These are phyloP conservation scores for Allolobophora icterica DNA, from an alignment of 2,888 invertebrate species.

Conservation along the genomic window DNA sequence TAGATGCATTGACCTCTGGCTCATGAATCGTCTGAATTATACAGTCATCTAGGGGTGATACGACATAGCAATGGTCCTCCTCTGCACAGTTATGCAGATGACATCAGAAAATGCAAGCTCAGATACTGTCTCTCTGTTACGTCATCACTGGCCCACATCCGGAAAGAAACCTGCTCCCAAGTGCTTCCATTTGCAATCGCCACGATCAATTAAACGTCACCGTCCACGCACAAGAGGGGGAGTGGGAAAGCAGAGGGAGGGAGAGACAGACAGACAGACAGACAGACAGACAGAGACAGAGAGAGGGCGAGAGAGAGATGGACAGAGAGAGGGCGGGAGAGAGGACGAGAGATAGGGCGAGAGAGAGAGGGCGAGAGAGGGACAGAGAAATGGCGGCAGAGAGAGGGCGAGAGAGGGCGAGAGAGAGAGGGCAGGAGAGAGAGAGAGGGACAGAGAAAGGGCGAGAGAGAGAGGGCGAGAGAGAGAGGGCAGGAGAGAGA, in stretches of 20 bases:
- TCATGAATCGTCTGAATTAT: not conserved
- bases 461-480: no score
- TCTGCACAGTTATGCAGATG: not conserved
- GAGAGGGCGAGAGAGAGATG: not conserved
- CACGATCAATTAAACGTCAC: not conserved
- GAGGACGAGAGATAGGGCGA: not conserved
- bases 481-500: no score
- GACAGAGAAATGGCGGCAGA: not conserved
- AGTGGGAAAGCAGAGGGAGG: not conserved
- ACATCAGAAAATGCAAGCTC: not conserved
- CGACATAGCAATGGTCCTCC: no score
- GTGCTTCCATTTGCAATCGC: constrained; percentile 12
- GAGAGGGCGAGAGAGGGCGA: no score
- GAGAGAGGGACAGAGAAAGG: no score
- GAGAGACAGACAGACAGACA: not conserved
- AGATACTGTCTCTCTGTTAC: not conserved
- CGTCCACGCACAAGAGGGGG: not conserved
- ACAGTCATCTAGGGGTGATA: not conserved
- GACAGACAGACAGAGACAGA: not conserved
- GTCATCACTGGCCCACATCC: not conserved
- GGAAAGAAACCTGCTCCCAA: not conserved
- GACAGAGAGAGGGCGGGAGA: not conserved
- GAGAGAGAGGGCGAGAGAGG: not conserved
- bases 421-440: no score
- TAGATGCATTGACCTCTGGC: not conserved